Evolutionary conservation across 2,113 vertebrate species (phyloP), one percentile per base, ranked within the genome.

Genomic region (Tursiops truncatus): DNA sequence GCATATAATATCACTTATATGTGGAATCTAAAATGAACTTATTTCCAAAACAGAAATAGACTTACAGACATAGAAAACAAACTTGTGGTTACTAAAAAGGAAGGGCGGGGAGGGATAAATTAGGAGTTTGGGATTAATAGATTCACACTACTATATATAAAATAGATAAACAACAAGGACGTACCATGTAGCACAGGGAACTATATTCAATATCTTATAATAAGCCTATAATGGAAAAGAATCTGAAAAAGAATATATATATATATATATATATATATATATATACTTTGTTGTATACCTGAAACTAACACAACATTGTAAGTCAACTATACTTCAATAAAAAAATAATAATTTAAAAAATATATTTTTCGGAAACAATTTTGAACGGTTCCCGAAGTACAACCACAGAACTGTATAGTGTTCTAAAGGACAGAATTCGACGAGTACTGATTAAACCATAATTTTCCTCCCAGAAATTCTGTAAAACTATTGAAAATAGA

Each of bases 401-500:
- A 77, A 65, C 33, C 26, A 47, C 21, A 50, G 60, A 91, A 94
- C 7, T 82, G 26, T 68, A 25, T 79, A 62, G 20, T 79, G 15
- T 93, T 95, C 58, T 81, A 38, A 86, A 44, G 71, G 50, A 74
- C 79, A 93, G 41, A 33, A 89, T 86, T 96, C 86, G 76, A 93
- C 73, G 67, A 84, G 56, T 58, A 47, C 83, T 84, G 73, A 91
- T 91, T 89, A 93, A 97, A 94, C 91, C 58, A 89, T 79, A 38
- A 91, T 93, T 96, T 92, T 94, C 71, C 44, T 91, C 31, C 50
- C 86, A 67, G 41, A 95, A 97, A 73, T 67, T 86, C 67, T 97
- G 73, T 94, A 63, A 93, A 97, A 88, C 56, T 73, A 56, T 94
- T 90, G 86, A 91, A 81, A 62, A 79, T 53, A 47, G 77, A 95